Conservation (phyloP, 1,140 invertebrate species). For the Zaprionus africanus region DNA sequence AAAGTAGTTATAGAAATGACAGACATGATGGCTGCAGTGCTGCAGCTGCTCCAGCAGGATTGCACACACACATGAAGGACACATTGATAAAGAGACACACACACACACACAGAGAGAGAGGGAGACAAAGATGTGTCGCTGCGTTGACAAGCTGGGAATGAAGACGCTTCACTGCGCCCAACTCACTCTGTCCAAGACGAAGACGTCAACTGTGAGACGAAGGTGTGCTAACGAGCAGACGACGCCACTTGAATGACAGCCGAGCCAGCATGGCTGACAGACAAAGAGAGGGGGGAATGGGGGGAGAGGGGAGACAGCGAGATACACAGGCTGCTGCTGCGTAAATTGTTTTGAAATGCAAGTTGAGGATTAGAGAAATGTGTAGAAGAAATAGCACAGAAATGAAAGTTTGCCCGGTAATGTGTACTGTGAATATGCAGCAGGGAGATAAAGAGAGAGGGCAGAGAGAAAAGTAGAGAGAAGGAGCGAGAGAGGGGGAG, state of each 20-base stretch:
- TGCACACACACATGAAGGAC: neutral
- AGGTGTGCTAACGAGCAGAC: conserved; percentile 76
- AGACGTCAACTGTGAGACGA: conserved; percentile 7
- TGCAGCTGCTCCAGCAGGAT: conserved; percentile 38
- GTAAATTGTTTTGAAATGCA: conserved; percentile 74
- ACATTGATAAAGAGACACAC: conserved; percentile 44
- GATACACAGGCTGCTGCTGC: conserved; percentile 49
- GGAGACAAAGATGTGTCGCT: conserved; percentile 38
- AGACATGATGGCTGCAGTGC: conserved; percentile 63
- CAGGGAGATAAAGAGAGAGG: neutral
- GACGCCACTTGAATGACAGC: conserved; percentile 79
- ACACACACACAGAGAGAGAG: neutral
- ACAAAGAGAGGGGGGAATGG: conserved; percentile 2
- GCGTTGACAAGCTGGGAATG: conserved; percentile 50
- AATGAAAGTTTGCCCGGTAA: conserved; percentile 68
- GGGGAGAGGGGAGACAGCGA: neutral
- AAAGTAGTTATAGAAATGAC: conserved; percentile 82
- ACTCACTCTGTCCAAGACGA: conserved; percentile 14
- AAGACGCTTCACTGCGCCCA: conserved; percentile 39
- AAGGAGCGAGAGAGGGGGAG: neutral
- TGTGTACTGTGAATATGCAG: conserved; percentile 28
- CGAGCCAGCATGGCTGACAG: conserved; percentile 53
- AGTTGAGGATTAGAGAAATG: conserved; percentile 78
- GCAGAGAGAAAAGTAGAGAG: no score
- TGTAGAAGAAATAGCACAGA: conserved; percentile 61